Conservation (phyloP, 2,113 vertebrate species). For the Oxygymnocypris stewartii region DNA sequence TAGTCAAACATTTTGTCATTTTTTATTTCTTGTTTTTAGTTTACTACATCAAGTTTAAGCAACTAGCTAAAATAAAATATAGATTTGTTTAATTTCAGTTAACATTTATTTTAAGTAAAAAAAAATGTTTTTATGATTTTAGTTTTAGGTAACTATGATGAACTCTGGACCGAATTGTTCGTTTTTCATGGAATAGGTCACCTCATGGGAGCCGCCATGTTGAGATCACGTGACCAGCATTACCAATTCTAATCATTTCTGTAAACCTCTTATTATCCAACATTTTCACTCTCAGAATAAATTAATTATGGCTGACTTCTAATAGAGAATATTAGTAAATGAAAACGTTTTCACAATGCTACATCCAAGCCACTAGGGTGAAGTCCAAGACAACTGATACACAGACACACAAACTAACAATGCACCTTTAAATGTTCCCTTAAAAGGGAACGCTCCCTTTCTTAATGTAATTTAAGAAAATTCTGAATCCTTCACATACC, state of each 20-base stretch:
- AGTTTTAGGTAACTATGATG: not conserved
- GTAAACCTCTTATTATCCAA: not conserved
- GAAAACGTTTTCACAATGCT: not conserved
- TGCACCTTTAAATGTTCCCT: not conserved
- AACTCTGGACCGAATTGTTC: not conserved
- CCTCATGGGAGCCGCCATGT: not conserved
- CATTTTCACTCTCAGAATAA: not conserved
- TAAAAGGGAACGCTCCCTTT: not conserved
- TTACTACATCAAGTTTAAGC: not conserved
- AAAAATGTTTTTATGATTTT: not conserved
- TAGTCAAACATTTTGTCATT: not conserved
- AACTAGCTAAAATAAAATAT: not conserved
- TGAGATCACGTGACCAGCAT: not conserved
- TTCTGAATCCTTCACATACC: constrained; percentile 76
- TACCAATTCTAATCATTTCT: not conserved
- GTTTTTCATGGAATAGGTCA: not conserved
- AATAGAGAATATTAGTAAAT: not conserved
- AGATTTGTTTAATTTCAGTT: not conserved
- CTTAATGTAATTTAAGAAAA: not conserved
- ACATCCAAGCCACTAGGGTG: not conserved
- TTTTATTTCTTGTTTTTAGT: not conserved
- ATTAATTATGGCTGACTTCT: not conserved
- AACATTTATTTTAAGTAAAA: too few species aligned
- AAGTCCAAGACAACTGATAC: not conserved
- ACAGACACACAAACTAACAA: not conserved